These are phyloP conservation scores for Toxotes jaculatrix DNA, from an alignment of 2,113 vertebrate species.

Conservation along the genomic window DNA sequence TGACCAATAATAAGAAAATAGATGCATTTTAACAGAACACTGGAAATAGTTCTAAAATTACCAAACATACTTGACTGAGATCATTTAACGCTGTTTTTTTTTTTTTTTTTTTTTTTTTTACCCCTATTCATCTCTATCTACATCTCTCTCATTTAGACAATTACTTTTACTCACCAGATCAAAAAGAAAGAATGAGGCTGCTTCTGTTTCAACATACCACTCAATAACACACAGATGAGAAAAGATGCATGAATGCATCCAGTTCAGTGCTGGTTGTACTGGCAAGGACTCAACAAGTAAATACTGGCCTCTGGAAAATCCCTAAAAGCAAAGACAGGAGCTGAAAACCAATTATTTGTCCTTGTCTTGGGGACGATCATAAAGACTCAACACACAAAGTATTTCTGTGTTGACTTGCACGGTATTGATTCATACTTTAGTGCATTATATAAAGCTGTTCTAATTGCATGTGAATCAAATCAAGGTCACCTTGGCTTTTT, in stretches of 20 bases:
- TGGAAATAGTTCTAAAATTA: not conserved
- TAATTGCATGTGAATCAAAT: slow-evolving; percentile 93
- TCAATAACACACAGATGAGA: slow-evolving; percentile 24
- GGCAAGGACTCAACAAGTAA: slow-evolving; percentile 50
- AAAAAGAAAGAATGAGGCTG: slow-evolving; percentile 8
- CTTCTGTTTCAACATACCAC: slow-evolving; percentile 19
- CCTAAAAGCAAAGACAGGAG: slow-evolving; percentile 56
- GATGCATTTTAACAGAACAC: not conserved
- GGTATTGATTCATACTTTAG: slow-evolving; percentile 84
- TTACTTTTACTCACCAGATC: slow-evolving; percentile 12
- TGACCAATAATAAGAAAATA: not conserved
- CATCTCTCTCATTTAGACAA: not conserved
- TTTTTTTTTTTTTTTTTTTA: not conserved
- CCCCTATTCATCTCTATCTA: not conserved
- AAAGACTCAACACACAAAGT: slow-evolving; percentile 72
- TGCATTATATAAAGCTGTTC: slow-evolving; percentile 88
- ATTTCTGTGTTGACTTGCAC: slow-evolving; percentile 73
- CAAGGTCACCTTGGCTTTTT: slow-evolving; percentile 93
- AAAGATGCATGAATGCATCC: slow-evolving; percentile 18
- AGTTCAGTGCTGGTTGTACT: slow-evolving; percentile 39
- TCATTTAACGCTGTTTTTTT: not conserved
- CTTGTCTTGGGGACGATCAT: slow-evolving; percentile 77
- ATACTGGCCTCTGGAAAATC: slow-evolving; percentile 37
- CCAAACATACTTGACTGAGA: not conserved
- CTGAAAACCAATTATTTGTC: slow-evolving; percentile 63